These are phyloP conservation scores for Tonatia bakeri DNA, from an alignment of 2,113 vertebrate genomes.

Conservation along the genomic window DNA sequence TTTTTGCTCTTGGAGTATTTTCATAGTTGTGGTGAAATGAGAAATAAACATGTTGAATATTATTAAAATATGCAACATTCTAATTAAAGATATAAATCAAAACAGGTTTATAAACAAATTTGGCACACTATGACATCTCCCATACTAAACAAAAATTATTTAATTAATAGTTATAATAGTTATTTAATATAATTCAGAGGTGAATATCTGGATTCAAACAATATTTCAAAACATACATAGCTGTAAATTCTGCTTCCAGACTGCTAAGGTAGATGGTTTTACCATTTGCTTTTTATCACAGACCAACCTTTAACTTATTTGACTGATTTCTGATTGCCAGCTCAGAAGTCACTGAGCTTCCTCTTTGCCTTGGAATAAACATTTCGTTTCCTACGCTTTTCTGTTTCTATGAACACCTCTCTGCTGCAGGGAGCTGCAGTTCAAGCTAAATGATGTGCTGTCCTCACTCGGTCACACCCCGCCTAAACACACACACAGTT, in stretches of 20 bases:
- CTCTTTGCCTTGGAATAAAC: background rate
- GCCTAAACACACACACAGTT: background rate
- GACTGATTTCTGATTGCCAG: slow-evolving; percentile 22
- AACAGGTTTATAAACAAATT: background rate
- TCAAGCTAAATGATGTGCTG: background rate
- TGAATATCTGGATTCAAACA: background rate
- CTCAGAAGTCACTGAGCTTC: background rate
- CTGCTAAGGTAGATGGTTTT: background rate
- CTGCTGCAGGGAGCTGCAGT: background rate
- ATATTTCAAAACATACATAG: background rate
- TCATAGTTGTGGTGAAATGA: background rate
- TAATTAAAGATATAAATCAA: background rate
- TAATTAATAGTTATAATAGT: background rate
- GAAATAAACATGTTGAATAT: background rate
- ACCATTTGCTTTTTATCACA: background rate
- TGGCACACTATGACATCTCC: background rate
- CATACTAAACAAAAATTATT: background rate
- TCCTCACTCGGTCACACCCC: background rate
- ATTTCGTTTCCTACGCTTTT: slow-evolving; percentile 25
- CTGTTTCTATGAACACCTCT: background rate
- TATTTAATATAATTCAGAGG: background rate
- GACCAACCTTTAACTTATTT: background rate
- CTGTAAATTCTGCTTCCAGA: background rate
- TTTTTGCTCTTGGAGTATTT: background rate
- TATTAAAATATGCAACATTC: background rate